Evolutionary conservation across 2,888 invertebrate genomes (phyloP).

Genomic region (Ophioninae sp.): DNA sequence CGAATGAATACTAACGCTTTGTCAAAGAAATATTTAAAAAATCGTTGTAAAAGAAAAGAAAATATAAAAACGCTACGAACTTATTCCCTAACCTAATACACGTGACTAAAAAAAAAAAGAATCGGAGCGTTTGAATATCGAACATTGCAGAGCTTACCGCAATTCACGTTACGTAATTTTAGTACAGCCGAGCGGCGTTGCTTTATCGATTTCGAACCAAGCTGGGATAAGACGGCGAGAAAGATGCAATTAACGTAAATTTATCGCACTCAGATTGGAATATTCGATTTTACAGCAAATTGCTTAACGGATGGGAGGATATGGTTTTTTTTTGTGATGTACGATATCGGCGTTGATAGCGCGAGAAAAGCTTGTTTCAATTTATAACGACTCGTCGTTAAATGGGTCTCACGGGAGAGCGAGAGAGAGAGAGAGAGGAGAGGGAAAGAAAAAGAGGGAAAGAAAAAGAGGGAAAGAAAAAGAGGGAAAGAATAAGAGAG

Average conservation of each 20-base stretch:
- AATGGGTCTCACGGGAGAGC: neutral
- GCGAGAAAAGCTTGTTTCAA: constrained; percentile 43
- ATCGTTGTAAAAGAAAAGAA: no score
- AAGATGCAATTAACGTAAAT: neutral
- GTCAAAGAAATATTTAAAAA: no score
- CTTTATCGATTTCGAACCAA: neutral
- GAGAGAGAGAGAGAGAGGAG: neutral
- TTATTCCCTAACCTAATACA: neutral
- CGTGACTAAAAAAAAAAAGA: neutral
- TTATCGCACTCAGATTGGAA: neutral
- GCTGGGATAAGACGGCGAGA: neutral
- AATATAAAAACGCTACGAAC: no score
- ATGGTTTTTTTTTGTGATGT: neutral
- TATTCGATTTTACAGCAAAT: neutral
- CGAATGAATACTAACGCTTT: no score
- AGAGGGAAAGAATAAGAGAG: neutral
- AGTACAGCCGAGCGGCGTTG: neutral
- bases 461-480: no score
- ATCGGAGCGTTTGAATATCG: neutral
- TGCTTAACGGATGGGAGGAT: neutral
- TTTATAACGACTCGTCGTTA: constrained; percentile 24
- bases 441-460: no score
- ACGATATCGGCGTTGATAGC: constrained; percentile 1
- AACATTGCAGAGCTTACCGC: neutral
- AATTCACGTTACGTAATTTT: neutral